Base-by-base conservation (phyloP, 1,140 invertebrate genomes). In the Pomacea maculata region DNA sequence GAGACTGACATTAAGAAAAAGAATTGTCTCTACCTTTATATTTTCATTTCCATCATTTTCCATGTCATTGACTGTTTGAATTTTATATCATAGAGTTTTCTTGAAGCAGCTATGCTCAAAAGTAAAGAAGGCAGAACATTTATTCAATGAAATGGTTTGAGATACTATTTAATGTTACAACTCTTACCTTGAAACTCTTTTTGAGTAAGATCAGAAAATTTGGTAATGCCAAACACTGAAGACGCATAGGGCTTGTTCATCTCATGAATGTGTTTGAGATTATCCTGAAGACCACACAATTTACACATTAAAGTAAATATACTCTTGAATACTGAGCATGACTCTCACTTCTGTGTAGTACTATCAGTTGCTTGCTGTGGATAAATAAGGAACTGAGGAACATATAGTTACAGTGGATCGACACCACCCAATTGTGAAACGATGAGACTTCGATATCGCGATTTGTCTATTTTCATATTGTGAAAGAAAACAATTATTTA, bases 141-240 rank as follows among this genome's bases (percentile, higher is more conserved):
- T 45, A 45, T 45, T 2, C 34, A 45, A 45, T 45, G 6, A 45
- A 45, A 45, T 45, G 34, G 6, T 45, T 45, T 45, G 2, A 45
- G 34, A 45, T 45, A 45, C 2, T 45, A 45, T 45, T 45, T 45
- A 45, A 45, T 25, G 25, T 25, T 72, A 74, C 19, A 29, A 71
- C 29, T 61, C 19, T 78, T 80, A 90, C 89, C 86, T 89, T 82
- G 92, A 86, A 96, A 96, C 92, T 96, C 95, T 54, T 93, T 90
- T 82, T 93, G 93, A 21, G 94, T 94, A 88, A 96, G 91, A 88
- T 96, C 95, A 11, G 95, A 95, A 85, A 94, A 95, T 85, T 94
- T 91, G 5, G 95, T 96, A 1, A 95, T 84, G 12, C 95, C 95
- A 91, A 95, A 96, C 52, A 92, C 86, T 0, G 95, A 95, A 86